Evolutionary conservation across 2,888 invertebrate genomes (phyloP), one percentile per base, ranked within the genome.

Genomic region (Athalia circularis): DNA sequence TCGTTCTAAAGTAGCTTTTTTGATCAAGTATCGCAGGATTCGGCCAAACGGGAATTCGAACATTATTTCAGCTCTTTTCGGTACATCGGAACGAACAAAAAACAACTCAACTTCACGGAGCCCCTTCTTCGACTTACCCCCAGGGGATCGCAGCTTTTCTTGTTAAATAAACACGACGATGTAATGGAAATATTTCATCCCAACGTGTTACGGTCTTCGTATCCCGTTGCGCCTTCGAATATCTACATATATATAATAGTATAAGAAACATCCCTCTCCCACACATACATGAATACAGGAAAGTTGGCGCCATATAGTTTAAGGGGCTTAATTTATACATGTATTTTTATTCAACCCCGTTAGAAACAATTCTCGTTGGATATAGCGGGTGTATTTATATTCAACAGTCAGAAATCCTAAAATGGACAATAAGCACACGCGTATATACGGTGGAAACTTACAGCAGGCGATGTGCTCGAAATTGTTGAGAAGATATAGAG

Each of bases 111-210:
- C 57, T 57, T 70, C 57, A 52, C 43, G 15, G 11, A 70, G 52
- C 13, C 70, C 70, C 57, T 57, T 47, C 0, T 9, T 47, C n/a
- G 57, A 57, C 47, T 6, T 47, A 57, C 13, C 72, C 52, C 59
- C 72, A 11, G 72, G 72, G 47, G 72, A 13, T 72, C 72, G 59
- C 57, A 57, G 59, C 72, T 72, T 72, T 59, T 59, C 59, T 72
- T 29, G 29, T 57, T 57, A 59, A 72, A 72, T 72, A 72, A 72
- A 72, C 72, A 72, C 57, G 72, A 57, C 59, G 59, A 9, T 13
- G 52, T 72, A 72, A 72, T 72, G 72, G 72, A 72, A 59, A 59
- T 57, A 72, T 59, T 72, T 47, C n/a, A 47, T 13, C n/a, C 47
- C 47, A 29, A 72, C 72, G 72, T 59, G 72, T 45, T 45, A 9